Base-by-base conservation (phyloP, 2,888 invertebrate genomes). In the Aleiodes alternator region DNA sequence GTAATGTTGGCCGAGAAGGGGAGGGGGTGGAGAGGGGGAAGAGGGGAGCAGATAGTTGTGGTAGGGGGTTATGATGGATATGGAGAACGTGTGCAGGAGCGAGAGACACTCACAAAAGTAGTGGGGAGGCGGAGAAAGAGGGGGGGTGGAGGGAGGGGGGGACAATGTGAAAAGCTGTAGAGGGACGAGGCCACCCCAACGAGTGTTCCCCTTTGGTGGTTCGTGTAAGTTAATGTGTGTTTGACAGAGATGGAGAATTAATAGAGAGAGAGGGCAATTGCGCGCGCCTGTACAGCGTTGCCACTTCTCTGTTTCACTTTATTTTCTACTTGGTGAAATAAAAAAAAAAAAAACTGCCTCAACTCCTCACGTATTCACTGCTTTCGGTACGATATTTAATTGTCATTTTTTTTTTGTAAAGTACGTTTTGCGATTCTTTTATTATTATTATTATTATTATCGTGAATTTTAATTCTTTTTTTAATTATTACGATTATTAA, bases 251-350 rank as follows among this genome's bases (percentile, higher is more conserved):
- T 9, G 9, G 43, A 43, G 43, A 34, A 34, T 6, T 4, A 34
- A 34, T 4, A 34, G 43, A 43, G 43, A 43, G 77, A 50, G 83
- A 81, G 82, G 81, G 82, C 74, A 66, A 77, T 56, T 73, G 69
- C 74, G 76, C 73, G 68, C 68, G 51, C 51, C 81, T 80, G 79
- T 80, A 87, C 89, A 80, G 78, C 79, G 89, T 89, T 89, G 89
- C 87, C 89, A 84, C 79, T 80, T 84, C 78, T 84, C 78, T 73
- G 69, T 11, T 69, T 59, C 11, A 29, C 31, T 23, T 23, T 14
- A 51, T 51, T 51, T 50, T 68, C 51, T 34, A 50, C 50, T 51
- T 31, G 31, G 34, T 6, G 34, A 34, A 34, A 34, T 34, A 34
- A 34, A 14, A 9, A 9, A 68, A 34, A 14, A 68, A 12, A 50